Evolutionary conservation across 92 coral and sea anemone species (phyloP).

Genomic region (Anthopleura xanthogrammica): DNA sequence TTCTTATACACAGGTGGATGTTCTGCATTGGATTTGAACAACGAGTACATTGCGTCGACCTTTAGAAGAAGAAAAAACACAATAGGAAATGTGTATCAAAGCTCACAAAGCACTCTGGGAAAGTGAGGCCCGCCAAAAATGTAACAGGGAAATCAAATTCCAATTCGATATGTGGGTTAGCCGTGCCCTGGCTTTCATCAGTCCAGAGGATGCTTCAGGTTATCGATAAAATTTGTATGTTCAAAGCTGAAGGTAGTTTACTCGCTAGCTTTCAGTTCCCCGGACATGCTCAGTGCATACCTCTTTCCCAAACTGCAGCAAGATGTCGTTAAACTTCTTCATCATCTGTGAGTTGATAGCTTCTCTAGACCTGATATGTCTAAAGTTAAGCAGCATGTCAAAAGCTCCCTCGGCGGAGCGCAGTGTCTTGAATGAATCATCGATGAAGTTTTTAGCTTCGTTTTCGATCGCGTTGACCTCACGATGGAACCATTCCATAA

Average conservation of each 20-base stretch:
- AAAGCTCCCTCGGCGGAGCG: conserved; percentile 99
- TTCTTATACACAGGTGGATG: conserved; percentile 95
- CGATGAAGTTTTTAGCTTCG: conserved; percentile 97
- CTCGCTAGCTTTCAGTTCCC: too few species aligned
- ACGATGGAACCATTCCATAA: conserved; percentile 98
- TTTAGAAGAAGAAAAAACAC: conserved; percentile 2
- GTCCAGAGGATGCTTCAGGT: too few species aligned
- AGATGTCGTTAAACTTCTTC: conserved; percentile 97
- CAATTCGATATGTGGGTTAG: too few species aligned
- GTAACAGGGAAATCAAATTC: too few species aligned
- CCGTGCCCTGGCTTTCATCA: too few species aligned
- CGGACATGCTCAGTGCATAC: conserved; percentile 23
- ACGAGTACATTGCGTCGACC: conserved; percentile 96
- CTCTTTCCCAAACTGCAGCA: conserved; percentile 98
- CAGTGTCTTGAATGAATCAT: conserved; percentile 92
- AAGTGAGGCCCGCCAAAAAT: too few species aligned
- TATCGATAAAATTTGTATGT: too few species aligned
- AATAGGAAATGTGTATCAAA: too few species aligned
- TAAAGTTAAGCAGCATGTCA: conserved; percentile 95
- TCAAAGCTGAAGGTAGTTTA: too few species aligned
- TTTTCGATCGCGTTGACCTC: conserved; percentile 97
- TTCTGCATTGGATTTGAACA: conserved; percentile 86
- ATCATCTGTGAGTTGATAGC: conserved; percentile 99
- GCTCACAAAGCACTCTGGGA: too few species aligned
- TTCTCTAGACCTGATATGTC: conserved; percentile 96